Base-by-base conservation (phyloP, 2,797 vertebrate genomes). In the Remorina albescens region DNA sequence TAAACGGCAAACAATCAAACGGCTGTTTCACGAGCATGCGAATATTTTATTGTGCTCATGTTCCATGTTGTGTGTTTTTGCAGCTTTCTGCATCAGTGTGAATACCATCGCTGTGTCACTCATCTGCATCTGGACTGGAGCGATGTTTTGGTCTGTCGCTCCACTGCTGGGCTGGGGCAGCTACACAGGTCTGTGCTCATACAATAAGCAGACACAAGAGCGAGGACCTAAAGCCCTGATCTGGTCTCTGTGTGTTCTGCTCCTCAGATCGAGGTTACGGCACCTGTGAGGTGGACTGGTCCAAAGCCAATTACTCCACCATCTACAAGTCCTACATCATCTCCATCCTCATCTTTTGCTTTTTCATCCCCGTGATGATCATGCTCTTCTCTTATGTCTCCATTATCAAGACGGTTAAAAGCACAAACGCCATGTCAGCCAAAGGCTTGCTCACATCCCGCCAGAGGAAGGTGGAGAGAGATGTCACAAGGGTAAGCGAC, bases 111-210 rank as follows among this genome's bases (percentile, higher is more conserved):
- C 86, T 0, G 83, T 95, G 41, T 93, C 94, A 1, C 80, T 97
- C 67, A 70, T 95, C 55, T 94, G 95, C 78, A 96, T 97, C 72
- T 98, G 97, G 96, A 85, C 91, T 2, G 95, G 95, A 65, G 94
- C 96, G 0, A 72, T 93, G 78, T 97, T 97, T 93, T 98, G 97
- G 96, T 96, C 96, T 0, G 90, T 86, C 23, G 95, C 96, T 58
- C 96, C 96, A 0, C 47, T 98, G 51, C 59, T 97, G 37, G 96
- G 96, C 86, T 98, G 96, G 97, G 96, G 96, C 78, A 97, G 96
- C 86, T 97, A 96, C 84, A 97, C 94, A 93, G 96, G 97, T 97
- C 89, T 84, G 86, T 62, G 30, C 36, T 64, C 37, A 80, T 30
- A n/a, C 46, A 49, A 21, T 0, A 2, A 18, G 9, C 46, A 0